A percentile compares a stretch with the other conserved stretches of the same genome.
Conservation (phyloP, 1,140 invertebrate species). For the Lutraria rhynchaena region DNA sequence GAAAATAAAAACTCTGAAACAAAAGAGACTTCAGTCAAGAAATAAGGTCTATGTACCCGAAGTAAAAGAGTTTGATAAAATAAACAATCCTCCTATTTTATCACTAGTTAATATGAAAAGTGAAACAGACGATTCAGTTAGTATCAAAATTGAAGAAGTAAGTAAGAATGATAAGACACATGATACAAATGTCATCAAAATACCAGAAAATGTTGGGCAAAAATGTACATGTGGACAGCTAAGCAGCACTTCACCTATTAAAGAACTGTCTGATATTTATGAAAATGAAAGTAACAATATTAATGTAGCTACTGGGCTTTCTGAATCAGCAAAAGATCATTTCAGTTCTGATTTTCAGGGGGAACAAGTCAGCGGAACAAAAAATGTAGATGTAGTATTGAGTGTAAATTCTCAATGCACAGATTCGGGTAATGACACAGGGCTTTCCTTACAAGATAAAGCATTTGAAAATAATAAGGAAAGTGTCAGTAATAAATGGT, state of each 20-base stretch:
- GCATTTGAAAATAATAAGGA: background rate
- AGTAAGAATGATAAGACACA: too few relatives aligned
- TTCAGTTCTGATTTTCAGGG: background rate
- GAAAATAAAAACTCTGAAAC: background rate
- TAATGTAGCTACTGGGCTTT: background rate
- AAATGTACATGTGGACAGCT: background rate
- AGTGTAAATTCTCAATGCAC: too few relatives aligned
- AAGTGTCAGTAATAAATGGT: background rate
- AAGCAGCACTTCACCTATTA: background rate
- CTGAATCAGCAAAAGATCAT: background rate
- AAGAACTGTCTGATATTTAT: background rate
- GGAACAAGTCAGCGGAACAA: too few relatives aligned
- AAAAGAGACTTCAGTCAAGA: background rate
- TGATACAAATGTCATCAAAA: too few relatives aligned
- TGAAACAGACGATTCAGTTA: too few relatives aligned
- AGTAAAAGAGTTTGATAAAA: background rate
- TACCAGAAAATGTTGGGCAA: too few relatives aligned
- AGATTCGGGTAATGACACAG: too few relatives aligned
- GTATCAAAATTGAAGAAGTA: background rate
- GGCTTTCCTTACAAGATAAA: too few relatives aligned
- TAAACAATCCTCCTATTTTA: background rate
- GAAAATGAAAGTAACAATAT: background rate
- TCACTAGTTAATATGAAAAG: too few relatives aligned
- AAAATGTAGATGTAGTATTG: background rate
- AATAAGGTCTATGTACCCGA: background rate